These are phyloP conservation scores for Chloromyia formosa DNA, from an alignment of 2,888 invertebrate species.

Conservation along the genomic window DNA sequence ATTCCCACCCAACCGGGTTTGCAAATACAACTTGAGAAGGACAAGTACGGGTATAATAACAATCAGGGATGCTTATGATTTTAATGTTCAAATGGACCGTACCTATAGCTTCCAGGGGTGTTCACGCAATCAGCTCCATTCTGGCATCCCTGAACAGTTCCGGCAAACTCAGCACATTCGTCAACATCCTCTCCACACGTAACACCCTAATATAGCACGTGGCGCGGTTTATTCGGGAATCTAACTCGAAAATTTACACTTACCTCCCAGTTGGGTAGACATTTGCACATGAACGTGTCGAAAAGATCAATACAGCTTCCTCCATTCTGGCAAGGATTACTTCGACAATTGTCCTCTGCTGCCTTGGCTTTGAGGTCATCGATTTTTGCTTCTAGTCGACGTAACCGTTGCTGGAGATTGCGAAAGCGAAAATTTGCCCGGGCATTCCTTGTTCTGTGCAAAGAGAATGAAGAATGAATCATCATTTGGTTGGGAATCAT, in stretches of 20 bases:
- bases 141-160: conserved; percentile 91
- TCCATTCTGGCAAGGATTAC: conserved; percentile 83
- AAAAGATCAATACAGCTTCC: conserved; percentile 80
- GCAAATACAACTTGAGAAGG: conserved; percentile 74
- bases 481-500: too few relatives aligned
- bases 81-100: conserved; percentile 48
- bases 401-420: conserved; percentile 56
- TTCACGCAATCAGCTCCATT: conserved; percentile 88
- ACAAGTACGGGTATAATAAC: not conserved
- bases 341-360: conserved; percentile 72
- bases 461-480: too few relatives aligned
- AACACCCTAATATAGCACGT: conserved; percentile 70
- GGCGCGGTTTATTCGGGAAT: too few relatives aligned
- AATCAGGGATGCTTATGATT: too few relatives aligned
- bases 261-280: conserved; percentile 82
- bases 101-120: conserved; percentile 79
- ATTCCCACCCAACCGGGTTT: conserved; percentile 80
- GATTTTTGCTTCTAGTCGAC: conserved; percentile 62
- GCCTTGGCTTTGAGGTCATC: conserved; percentile 59
- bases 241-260: too few relatives aligned
- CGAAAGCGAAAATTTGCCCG: conserved; percentile 56
- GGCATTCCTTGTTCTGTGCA: conserved; percentile 42
- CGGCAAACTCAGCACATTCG: conserved; percentile 82
- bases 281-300: conserved; percentile 77
- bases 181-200: conserved; percentile 83